Base-by-base conservation (phyloP, 2,888 invertebrate species). In the Drosophila cognata region DNA sequence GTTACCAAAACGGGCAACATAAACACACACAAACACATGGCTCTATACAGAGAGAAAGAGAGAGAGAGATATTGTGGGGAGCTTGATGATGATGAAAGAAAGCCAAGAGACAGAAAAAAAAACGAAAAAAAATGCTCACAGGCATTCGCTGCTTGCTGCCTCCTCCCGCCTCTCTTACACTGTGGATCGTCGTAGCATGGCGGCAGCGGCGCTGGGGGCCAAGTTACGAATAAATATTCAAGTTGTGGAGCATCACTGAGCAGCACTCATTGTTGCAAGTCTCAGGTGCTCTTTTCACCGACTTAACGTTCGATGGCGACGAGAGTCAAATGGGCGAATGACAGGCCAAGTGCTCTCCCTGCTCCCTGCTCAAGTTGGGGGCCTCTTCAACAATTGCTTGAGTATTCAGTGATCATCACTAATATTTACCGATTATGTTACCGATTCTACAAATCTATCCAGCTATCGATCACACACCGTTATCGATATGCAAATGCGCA, bases 1-100 rank as follows among this genome's bases (percentile, higher is more conserved):
- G 89, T 89, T 89, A 89, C 91, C 89, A 89, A 89, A 89, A 86
- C 85, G 84, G 82, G 85, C 86, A 89, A 75, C 84, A 83, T 80
- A 84, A 81, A 86, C 67, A 83, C 65, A 86, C 66, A 73, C 31
- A 81, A 36, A 71, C 55, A 79, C 48, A 68, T 35, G 25, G 16
- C 25, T 46, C 16, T 46, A 82, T 36, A 43, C 43, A 64, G 58
- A 71, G 61, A 66, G 29, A 38, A 38, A 46, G 50, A 25, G 51
- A 77, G 57, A 77, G 51, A 71, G 67, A 76, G 74, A 71, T 78
- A 57, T 57, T 81, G 55, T 69, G 62, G 48, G 65, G 64, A 80
- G 71, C 81, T 77, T 48, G 76, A 66, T 75, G 66, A 68, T 71
- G 79, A 72, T 75, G 79, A 84, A 90, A 87, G 82, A 87, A 87